phyloP scores from a whole-genome alignment of 1,140 invertebrate genomes.

The Phymorhynchus buccinoides region DNA sequence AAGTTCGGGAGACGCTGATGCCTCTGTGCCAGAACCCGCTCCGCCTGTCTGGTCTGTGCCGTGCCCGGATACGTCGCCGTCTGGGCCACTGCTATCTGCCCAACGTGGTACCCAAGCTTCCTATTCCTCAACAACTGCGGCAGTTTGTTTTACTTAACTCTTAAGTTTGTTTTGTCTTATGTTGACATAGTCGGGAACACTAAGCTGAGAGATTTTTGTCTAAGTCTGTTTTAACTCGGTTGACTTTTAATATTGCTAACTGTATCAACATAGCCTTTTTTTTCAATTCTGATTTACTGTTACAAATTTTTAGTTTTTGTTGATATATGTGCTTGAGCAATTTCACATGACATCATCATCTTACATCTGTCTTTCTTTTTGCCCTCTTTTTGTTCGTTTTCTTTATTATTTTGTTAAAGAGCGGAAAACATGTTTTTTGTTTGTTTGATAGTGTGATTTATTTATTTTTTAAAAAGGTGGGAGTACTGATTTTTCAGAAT shows the following conservation, averaged over 20 bases:
- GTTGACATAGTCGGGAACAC: neutral
- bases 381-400: too few species aligned
- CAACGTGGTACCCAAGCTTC: constrained; percentile 58
- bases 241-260: neutral
- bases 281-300: too few species aligned
- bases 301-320: neutral
- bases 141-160: constrained; percentile 56
- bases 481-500: neutral
- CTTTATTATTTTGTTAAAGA: too few species aligned
- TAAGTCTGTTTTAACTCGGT: neutral
- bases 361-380: too few species aligned
- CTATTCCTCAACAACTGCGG: constrained; percentile 58
- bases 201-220: neutral
- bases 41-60: constrained; percentile 57
- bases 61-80: constrained; percentile 52
- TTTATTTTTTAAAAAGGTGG: neutral
- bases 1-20: constrained; percentile 58
- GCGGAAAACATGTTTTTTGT: too few species aligned
- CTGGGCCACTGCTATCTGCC: constrained; percentile 63
- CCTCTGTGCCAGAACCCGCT: constrained; percentile 57
- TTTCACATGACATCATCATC: too few species aligned
- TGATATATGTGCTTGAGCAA: neutral
- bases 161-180: neutral
- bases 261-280: too few species aligned
- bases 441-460: neutral